A percentile compares a stretch with the other conserved stretches of the same genome.
Evolutionary conservation across 2,888 invertebrate species (phyloP).

Genomic region (Mythimna loreyi): DNA sequence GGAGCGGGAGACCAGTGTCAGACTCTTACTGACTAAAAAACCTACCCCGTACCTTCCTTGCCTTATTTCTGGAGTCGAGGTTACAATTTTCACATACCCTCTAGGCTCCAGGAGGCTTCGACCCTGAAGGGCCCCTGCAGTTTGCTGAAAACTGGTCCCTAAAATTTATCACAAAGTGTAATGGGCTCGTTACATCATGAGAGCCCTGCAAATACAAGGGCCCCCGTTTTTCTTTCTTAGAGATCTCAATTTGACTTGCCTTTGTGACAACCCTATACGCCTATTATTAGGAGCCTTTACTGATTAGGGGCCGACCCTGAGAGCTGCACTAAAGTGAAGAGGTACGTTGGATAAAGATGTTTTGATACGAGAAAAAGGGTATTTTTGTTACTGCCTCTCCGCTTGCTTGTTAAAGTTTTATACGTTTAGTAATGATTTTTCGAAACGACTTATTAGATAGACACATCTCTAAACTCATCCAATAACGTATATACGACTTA

Average conservation of each 20-base stretch:
- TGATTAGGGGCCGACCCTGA: constrained; percentile 52
- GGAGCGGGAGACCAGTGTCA: too few species aligned
- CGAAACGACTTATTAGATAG: not conserved
- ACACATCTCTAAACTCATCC: too few species aligned
- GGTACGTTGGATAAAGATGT: constrained; percentile 8
- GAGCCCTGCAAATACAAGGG: constrained; percentile 76
- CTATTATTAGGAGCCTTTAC: constrained; percentile 57
- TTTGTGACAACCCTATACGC: constrained; percentile 73
- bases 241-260: constrained; percentile 77
- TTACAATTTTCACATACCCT: too few species aligned
- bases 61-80: too few species aligned
- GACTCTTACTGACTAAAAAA: too few species aligned
- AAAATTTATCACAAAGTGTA: constrained; percentile 67
- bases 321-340: constrained; percentile 21
- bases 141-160: not conserved
- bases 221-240: constrained; percentile 79
- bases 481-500: too few species aligned
- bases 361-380: constrained; percentile 13
- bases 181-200: constrained; percentile 76
- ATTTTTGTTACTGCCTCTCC: not conserved
- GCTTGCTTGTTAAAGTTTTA: not conserved
- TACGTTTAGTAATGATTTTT: too few species aligned
- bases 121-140: too few species aligned
- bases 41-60: too few species aligned
- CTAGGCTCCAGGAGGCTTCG: too few species aligned